phyloP scores from a whole-genome alignment of 2,888 invertebrate species.

The Trissoscelio sp. region DNA sequence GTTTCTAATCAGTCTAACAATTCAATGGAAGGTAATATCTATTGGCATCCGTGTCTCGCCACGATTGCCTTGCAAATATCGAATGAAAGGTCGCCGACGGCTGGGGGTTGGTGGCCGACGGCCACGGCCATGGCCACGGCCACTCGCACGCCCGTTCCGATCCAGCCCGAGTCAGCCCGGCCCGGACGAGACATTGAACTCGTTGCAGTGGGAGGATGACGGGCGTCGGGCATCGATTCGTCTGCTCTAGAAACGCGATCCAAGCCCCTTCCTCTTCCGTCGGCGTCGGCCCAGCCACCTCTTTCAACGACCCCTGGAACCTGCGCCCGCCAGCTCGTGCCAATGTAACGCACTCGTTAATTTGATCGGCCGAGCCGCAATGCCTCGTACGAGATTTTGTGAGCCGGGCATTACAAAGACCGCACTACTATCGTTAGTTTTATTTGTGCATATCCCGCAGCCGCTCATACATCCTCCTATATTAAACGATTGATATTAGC shows the following conservation, averaged over 20 bases:
- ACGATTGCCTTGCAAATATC: conserved; percentile 47
- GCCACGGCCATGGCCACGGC: conserved; percentile 78
- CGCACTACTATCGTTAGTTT: not conserved
- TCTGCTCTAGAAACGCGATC: conserved; percentile 81
- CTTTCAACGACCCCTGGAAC: conserved; percentile 57
- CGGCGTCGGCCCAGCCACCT: conserved; percentile 40
- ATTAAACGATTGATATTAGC: not conserved
- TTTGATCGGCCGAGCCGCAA: conserved; percentile 15
- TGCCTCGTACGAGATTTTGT: conserved; percentile 3
- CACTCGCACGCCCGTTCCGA: conserved; percentile 67
- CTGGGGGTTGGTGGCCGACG: conserved; percentile 66
- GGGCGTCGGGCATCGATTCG: conserved; percentile 80
- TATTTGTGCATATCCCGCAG: not conserved
- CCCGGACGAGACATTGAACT: conserved; percentile 82
- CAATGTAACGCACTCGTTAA: conserved; percentile 70
- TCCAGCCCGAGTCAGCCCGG: conserved; percentile 69
- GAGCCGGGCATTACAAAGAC: not conserved
- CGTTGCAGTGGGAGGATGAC: conserved; percentile 75
- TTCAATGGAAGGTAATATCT: conserved; percentile 20
- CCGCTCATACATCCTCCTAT: not conserved
- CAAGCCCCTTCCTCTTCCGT: conserved; percentile 70
- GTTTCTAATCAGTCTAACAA: conserved; percentile 31
- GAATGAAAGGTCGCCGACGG: conserved; percentile 56
- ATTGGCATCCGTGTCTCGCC: conserved; percentile 31
- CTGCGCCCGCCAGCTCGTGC: conserved; percentile 67